phyloP scores from a whole-genome alignment of 2,113 vertebrate species.

The Piliocolobus tephrosceles region DNA sequence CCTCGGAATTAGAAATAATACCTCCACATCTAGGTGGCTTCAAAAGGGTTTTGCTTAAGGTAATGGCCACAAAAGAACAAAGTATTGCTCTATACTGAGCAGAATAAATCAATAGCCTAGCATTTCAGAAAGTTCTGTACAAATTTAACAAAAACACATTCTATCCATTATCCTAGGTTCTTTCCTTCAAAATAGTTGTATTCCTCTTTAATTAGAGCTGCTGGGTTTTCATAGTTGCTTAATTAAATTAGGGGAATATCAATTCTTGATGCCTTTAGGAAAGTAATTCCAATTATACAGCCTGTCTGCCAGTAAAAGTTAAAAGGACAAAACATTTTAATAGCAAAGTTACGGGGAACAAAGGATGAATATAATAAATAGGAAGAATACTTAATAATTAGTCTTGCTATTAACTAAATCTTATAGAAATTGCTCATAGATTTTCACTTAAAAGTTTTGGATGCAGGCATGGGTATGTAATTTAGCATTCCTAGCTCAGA shows the following conservation, averaged over 20 bases:
- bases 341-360: constrained; percentile 43
- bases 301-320: constrained; percentile 45
- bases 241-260: constrained; percentile 62
- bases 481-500: not conserved
- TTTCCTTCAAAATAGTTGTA: constrained; percentile 17
- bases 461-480: not conserved
- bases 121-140: constrained; percentile 14
- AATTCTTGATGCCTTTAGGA: constrained; percentile 47
- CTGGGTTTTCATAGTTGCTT: constrained; percentile 59
- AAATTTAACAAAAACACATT: constrained; percentile 43
- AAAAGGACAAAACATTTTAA: constrained; percentile 57
- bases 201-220: constrained; percentile 58
- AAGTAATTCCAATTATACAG: constrained; percentile 44
- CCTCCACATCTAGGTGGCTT: not conserved
- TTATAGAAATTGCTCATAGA: constrained; percentile 18
- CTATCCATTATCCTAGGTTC: not conserved
- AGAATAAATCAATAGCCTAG: constrained; percentile 48
- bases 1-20: constrained; percentile 51
- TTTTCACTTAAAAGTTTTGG: constrained; percentile 2
- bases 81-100: constrained; percentile 26
- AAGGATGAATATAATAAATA: constrained; percentile 8
- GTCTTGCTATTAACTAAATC: constrained; percentile 30
- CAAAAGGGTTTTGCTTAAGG: constrained; percentile 41
- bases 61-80: constrained; percentile 49
- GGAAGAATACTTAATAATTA: constrained; percentile 33